Evolutionary conservation across 2,113 vertebrate species (phyloP), one percentile per base, ranked within the genome.

Genomic region (Phalacrocorax carbo): DNA sequence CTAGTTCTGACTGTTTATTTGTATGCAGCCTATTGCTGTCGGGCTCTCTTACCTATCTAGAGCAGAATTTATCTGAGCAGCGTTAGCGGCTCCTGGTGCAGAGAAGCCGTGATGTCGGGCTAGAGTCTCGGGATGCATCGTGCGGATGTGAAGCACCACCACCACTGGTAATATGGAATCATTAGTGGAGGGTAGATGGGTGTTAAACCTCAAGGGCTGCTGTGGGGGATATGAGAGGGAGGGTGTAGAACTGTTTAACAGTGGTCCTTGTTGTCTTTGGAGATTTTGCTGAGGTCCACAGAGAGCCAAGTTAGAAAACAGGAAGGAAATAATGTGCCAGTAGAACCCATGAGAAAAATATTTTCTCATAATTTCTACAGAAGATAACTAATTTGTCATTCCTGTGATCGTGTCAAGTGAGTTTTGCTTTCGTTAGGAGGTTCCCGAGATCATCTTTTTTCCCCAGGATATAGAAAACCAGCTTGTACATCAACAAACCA

Each of bases 121-220:
- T 21, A 10, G 60, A 34, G 25, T 20, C 60, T 51, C 21, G 15
- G 82, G 36, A 9, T 52, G 36, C 34, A 2, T 29, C 21, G 2
- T 15, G 52, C 40, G 49, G 54, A 14, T 1, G 6, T 11, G 68
- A 29, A 81, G 51, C 26, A 70, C 44, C 46, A 17, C 8, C 25
- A 44, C 3, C 34, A 51, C 3, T 25, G 15, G 38, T 55, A n/a
- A 38, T 16, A 34, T 0, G 3, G 49, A 19, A 21, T 23, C 49
- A 16, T 4, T 22, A 38, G 51, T 12, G 25, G 48, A 32, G 30
- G 32, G 19, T 2, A 23, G 18, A 10, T 30, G 80, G 58, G 25
- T 42, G 23, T 60, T 10, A 32, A 32, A 20, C 14, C 51, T 42
- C 64, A n/a, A 42, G 66, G 42, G 60, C 34, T 79, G 65, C 66